Base-by-base conservation (phyloP, 2,113 vertebrate genomes). In the Eublepharis macularius region DNA sequence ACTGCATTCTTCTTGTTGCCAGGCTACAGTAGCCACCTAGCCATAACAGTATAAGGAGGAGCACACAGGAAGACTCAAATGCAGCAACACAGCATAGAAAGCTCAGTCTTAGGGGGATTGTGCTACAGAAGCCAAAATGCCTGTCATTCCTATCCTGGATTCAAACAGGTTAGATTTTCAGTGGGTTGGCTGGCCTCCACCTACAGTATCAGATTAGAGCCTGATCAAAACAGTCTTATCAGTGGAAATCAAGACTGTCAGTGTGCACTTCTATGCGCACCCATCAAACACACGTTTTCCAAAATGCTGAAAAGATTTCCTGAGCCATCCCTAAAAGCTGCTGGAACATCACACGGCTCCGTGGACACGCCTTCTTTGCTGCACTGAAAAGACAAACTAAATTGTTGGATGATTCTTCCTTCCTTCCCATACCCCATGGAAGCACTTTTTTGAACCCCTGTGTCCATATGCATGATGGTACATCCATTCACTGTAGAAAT, bases 21-120 rank as follows among this genome's bases (percentile, higher is more conserved):
- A 87, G 85, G 88, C 74, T 87, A 90, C 88, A 83, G 36, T 51
- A 76, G 66, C 78, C 47, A 87, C 51, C 88, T 76, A 43, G 77
- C 88, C 57, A 49, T 76, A 51, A 76, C 19, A 51, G 32, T 54
- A 77, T 29, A 65, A 43, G 57, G 41, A 90, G 36, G 69, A 47
- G 45, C 74, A 24, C 26, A 16, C 60, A 6, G 72, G 6, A 24
- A 32, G 10, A 72, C 81, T 84, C 32, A 72, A 65, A 81, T 32
- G 77, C 47, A 77, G 57, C 69, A 73, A 29, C 14, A 47, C 19
- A 17, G 63, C 72, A 29, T 49, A 49, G 36, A 51, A 86, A 83
- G 43, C 34, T n/a, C 36, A 49, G 21, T 13, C 21, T 63, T 72
- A 41, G 54, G n/a, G n/a, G 69, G 17, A 45, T 11, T 13, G 21